Conservation (phyloP, 2,888 invertebrate genomes). For the Notocelia uddmanniana region DNA sequence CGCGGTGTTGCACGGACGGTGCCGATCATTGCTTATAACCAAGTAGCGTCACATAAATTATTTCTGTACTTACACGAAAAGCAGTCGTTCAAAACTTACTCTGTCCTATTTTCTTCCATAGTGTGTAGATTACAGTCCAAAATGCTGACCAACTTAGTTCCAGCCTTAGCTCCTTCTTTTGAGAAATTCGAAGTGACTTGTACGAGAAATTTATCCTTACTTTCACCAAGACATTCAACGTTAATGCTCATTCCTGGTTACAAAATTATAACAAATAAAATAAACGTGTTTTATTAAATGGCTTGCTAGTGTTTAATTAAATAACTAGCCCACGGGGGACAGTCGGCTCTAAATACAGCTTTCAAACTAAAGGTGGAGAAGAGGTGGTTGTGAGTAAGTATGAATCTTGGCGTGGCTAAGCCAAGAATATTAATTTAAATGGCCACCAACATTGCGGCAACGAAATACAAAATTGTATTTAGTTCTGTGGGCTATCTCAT, state of each 20-base stretch:
- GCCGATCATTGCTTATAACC: too few species aligned
- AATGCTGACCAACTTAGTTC: conserved; percentile 86
- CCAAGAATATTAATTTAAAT: too few species aligned
- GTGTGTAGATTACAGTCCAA: conserved; percentile 87
- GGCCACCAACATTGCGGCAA: too few species aligned
- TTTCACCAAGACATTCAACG: conserved; percentile 78
- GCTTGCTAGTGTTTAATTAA: background rate
- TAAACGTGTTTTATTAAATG: background rate
- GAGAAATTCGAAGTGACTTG: conserved; percentile 87
- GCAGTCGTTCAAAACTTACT: conserved; percentile 65
- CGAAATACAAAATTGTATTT: too few species aligned
- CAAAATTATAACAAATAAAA: conserved; percentile 11
- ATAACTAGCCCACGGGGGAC: background rate
- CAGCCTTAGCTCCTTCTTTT: conserved; percentile 83
- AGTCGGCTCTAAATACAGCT: too few species aligned
- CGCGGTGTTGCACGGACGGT: too few species aligned
- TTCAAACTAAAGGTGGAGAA: too few species aligned
- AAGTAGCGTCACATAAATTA: background rate
- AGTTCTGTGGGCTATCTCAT: too few species aligned
- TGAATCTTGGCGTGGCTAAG: too few species aligned
- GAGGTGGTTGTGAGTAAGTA: too few species aligned
- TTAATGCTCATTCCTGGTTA: conserved; percentile 73
- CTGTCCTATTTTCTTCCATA: conserved; percentile 87
- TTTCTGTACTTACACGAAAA: background rate
- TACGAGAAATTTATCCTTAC: conserved; percentile 84